A percentile compares a stretch with the other conserved stretches of the same genome.
phyloP scores from a whole-genome alignment of 2,113 vertebrate species.

The Pluvialis apricaria region DNA sequence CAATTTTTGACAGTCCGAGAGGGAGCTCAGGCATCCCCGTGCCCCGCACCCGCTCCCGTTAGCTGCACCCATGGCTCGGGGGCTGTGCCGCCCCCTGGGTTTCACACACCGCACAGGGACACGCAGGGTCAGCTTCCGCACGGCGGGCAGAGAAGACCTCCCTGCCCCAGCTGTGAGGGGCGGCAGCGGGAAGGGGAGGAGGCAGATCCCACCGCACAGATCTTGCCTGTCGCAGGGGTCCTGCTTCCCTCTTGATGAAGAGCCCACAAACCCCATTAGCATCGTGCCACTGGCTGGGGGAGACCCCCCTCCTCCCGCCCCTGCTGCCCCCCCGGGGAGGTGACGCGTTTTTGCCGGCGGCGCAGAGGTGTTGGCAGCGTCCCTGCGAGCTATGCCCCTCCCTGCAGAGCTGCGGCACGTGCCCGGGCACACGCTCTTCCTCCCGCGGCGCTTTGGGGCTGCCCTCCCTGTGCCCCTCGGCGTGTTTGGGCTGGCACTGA shows the following conservation, averaged over 20 bases:
- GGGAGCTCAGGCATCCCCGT: background rate
- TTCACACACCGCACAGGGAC: background rate
- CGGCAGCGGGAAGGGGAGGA: background rate
- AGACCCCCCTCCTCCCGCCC: background rate
- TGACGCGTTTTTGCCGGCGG: accelerated
- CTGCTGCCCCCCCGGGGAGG: background rate
- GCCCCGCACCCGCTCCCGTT: accelerated
- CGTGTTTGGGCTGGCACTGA: accelerated
- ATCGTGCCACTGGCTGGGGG: background rate
- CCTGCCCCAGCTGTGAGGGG: background rate
- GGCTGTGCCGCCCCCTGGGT: background rate
- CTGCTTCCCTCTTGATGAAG: background rate
- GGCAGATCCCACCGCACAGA: background rate
- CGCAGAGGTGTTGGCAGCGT: accelerated
- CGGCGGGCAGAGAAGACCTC: background rate
- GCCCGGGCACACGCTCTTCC: background rate
- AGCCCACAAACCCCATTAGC: background rate
- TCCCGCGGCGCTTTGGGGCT: accelerated
- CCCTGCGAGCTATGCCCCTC: background rate
- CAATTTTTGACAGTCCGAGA: background rate
- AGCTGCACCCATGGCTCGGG: background rate
- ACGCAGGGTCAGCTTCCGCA: background rate
- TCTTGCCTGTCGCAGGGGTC: background rate
- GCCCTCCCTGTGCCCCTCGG: background rate
- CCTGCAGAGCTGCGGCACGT: too few relatives aligned